These are phyloP conservation scores for Dynastes hyllus DNA, from an alignment of 2,888 invertebrate genomes.

Conservation along the genomic window DNA sequence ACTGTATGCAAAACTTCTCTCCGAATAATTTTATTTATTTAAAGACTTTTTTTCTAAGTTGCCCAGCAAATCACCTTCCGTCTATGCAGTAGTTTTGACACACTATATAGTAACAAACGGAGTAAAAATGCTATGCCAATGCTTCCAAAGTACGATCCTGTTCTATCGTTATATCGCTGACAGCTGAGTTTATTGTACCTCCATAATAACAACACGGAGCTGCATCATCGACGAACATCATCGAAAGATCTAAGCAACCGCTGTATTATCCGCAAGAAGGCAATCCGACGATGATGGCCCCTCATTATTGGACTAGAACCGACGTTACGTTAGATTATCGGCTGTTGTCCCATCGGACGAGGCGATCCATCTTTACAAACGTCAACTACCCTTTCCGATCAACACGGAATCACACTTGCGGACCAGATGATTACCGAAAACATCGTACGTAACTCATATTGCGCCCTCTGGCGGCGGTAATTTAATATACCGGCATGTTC, in stretches of 20 bases:
- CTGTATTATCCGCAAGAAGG: not conserved
- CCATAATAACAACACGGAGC: too few relatives aligned
- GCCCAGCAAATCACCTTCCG: too few relatives aligned
- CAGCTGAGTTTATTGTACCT: too few relatives aligned
- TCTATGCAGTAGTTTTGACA: too few relatives aligned
- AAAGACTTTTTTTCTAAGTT: too few relatives aligned
- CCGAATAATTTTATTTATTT: too few relatives aligned
- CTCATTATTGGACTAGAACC: conserved; percentile 57
- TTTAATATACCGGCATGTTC: conserved; percentile 25
- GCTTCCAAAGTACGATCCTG: too few relatives aligned
- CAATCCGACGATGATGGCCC: conserved; percentile 19
- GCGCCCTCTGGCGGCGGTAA: conserved; percentile 16
- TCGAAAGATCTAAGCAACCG: not conserved
- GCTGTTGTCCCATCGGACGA: conserved; percentile 52
- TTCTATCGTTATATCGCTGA: too few relatives aligned
- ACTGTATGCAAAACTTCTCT: too few relatives aligned
- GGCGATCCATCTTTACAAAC: conserved; percentile 63
- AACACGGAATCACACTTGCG: conserved; percentile 63
- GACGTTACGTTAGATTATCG: conserved; percentile 62
- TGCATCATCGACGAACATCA: too few relatives aligned
- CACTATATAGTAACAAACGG: too few relatives aligned
- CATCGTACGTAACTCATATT: conserved; percentile 41
- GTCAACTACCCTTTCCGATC: conserved; percentile 63
- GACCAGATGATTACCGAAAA: conserved; percentile 51
- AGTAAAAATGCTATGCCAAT: too few relatives aligned